Conservation (phyloP, 2,888 invertebrate genomes). For the Gerris lacustris region DNA sequence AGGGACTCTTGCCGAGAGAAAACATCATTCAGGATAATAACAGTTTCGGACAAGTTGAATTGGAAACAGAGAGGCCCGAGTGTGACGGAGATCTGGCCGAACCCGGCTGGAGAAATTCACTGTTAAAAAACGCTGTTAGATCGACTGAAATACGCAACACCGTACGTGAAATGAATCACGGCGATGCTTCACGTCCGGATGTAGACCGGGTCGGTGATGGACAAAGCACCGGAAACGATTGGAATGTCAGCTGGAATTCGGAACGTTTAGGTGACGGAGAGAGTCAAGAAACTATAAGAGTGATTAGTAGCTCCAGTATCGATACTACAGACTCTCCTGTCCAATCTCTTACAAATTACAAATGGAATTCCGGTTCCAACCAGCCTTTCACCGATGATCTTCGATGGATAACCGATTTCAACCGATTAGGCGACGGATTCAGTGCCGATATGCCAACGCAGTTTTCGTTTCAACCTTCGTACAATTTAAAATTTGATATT, state of each 20-base stretch:
- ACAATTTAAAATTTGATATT: too few relatives aligned
- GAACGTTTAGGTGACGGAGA: too few relatives aligned
- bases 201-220: background rate
- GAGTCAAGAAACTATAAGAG: too few relatives aligned
- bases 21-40: background rate
- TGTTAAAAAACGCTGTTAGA: background rate
- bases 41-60: background rate
- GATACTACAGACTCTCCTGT: too few relatives aligned
- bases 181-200: background rate
- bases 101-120: background rate
- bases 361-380: too few relatives aligned
- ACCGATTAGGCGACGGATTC: background rate
- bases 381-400: too few relatives aligned
- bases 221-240: background rate
- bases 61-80: background rate
- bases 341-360: too few relatives aligned
- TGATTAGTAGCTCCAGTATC: too few relatives aligned
- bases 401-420: background rate
- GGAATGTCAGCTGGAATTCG: too few relatives aligned
- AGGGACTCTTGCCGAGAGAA: too few relatives aligned
- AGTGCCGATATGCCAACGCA: background rate
- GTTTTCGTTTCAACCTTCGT: too few relatives aligned
- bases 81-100: background rate
- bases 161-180: background rate
- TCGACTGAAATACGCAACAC: background rate